Percentiles rank a stretch among this genome's conserved stretches.
These are phyloP conservation scores for Hippocampus barbouri DNA, from an alignment of 2,113 vertebrate species.

Conservation along the genomic window DNA sequence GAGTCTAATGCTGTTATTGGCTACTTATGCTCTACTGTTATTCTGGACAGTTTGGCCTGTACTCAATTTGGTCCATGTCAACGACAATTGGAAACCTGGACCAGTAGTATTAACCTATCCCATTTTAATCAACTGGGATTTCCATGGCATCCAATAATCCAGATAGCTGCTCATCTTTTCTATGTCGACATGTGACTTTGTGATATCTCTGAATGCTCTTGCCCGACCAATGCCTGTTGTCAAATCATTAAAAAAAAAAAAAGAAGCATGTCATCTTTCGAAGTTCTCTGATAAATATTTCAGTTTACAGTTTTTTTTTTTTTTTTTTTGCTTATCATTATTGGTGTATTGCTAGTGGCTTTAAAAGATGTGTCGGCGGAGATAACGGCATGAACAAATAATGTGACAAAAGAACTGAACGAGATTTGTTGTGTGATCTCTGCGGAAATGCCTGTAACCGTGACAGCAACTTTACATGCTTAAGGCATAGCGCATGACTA, in stretches of 20 bases:
- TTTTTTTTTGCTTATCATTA: slow-evolving; percentile 9
- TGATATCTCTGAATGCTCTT: slow-evolving; percentile 26
- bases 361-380: slow-evolving; percentile 17
- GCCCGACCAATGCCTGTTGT: slow-evolving; percentile 8
- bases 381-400: slow-evolving; percentile 39
- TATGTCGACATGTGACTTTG: slow-evolving; percentile 11
- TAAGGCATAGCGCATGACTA: slow-evolving; percentile 24
- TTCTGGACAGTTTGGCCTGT: too few relatives aligned
- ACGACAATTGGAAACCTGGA: too few relatives aligned
- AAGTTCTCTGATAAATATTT: slow-evolving; percentile 52
- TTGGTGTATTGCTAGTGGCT: slow-evolving; percentile 8
- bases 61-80: too few relatives aligned
- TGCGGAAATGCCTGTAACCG: slow-evolving; percentile 50
- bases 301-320: slow-evolving; percentile 34
- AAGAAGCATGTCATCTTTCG: slow-evolving; percentile 42
- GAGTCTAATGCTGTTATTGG: too few relatives aligned
- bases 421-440: slow-evolving; percentile 49
- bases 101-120: too few relatives aligned
- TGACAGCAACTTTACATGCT: slow-evolving; percentile 61
- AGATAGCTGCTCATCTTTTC: not conserved
- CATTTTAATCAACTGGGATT: too few relatives aligned
- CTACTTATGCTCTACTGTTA: too few relatives aligned
- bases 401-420: slow-evolving; percentile 54
- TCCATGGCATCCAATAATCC: not conserved
- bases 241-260: slow-evolving; percentile 22